Conservation (phyloP, 2,888 invertebrate species). For the Agriotes lineatus region DNA sequence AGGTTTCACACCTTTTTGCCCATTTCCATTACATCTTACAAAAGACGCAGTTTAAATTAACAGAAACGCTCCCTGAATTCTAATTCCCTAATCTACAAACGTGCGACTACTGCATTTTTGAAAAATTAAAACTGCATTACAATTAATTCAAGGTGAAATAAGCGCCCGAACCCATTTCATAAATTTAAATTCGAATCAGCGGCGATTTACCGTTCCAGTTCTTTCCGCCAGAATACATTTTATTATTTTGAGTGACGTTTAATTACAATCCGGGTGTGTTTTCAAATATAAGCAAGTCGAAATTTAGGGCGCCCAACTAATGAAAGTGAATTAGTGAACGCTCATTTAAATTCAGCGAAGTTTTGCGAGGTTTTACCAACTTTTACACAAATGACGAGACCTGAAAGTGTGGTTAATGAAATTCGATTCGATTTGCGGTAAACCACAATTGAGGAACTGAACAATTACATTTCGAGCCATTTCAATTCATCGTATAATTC, state of each 20-base stretch:
- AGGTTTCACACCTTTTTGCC: slow-evolving; percentile 39
- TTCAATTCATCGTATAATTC: slow-evolving; percentile 42
- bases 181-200: slow-evolving; percentile 12
- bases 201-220: slow-evolving; percentile 17
- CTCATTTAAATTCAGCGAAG: slow-evolving; percentile 42
- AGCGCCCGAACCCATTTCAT: background rate
- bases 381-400: slow-evolving; percentile 44
- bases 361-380: slow-evolving; percentile 42
- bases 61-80: slow-evolving; percentile 15
- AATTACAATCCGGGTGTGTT: slow-evolving; percentile 17
- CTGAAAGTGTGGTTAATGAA: slow-evolving; percentile 45
- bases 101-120: too few species aligned
- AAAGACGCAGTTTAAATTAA: slow-evolving; percentile 22
- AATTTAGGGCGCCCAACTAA: slow-evolving; percentile 25
- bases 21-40: slow-evolving; percentile 26
- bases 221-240: slow-evolving; percentile 22
- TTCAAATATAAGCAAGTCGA: slow-evolving; percentile 27
- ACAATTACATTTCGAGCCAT: slow-evolving; percentile 45
- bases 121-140: too few species aligned
- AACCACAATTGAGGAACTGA: slow-evolving; percentile 44
- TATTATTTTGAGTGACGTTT: slow-evolving; percentile 32
- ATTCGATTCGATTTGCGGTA: slow-evolving; percentile 45
- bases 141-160: too few species aligned
- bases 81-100: too few species aligned
- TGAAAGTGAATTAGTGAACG: slow-evolving; percentile 41